A percentile compares a stretch with the other conserved stretches of the same genome.
These are phyloP conservation scores for Lepidurus couesii DNA, from an alignment of 1,140 invertebrate genomes.

Conservation along the genomic window DNA sequence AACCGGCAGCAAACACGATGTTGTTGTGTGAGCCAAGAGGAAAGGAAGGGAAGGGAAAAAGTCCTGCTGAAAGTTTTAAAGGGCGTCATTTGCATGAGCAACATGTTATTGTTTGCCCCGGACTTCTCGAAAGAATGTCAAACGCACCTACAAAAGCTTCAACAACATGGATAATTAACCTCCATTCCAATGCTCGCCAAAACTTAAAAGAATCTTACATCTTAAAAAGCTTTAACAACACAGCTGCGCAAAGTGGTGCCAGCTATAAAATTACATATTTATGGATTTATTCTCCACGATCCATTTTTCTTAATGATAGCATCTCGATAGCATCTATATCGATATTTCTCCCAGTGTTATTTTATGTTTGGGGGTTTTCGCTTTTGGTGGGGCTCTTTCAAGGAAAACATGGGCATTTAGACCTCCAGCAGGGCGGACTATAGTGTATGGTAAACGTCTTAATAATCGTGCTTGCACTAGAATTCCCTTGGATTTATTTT, in stretches of 20 bases:
- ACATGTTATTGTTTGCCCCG: not conserved
- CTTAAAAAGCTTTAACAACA: too few relatives aligned
- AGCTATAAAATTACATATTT: not conserved
- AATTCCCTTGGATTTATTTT: not conserved
- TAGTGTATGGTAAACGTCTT: slow-evolving; percentile 9
- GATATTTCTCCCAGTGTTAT: not conserved
- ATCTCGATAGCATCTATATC: not conserved
- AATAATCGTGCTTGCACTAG: slow-evolving; percentile 2
- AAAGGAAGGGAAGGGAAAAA: too few relatives aligned
- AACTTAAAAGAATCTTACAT: too few relatives aligned
- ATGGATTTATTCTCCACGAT: not conserved
- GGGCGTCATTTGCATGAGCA: slow-evolving; percentile 17
- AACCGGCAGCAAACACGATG: not conserved
- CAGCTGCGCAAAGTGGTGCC: not conserved
- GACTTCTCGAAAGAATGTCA: not conserved
- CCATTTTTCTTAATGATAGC: not conserved
- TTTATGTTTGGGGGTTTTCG: not conserved
- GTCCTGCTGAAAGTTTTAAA: not conserved
- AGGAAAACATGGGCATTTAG: not conserved
- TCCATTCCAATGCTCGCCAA: too few relatives aligned
- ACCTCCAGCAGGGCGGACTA: not conserved
- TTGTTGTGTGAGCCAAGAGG: too few relatives aligned
- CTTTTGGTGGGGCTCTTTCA: not conserved
- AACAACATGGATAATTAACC: too few relatives aligned
- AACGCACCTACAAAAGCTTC: not conserved